Base-by-base conservation (phyloP, 1,140 invertebrate genomes). In the Tetragonula clypearis region DNA sequence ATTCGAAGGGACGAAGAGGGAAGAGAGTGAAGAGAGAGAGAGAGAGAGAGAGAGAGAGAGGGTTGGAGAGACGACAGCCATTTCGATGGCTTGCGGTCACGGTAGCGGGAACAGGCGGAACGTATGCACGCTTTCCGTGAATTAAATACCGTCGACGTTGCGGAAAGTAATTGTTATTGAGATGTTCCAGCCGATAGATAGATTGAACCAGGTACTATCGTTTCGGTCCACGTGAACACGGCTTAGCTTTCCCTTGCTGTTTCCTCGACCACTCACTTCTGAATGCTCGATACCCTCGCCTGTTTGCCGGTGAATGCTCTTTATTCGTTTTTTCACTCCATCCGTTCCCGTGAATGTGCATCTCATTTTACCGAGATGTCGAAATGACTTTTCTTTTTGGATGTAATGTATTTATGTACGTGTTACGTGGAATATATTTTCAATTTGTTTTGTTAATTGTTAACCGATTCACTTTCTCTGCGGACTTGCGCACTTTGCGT, bases 141-240 rank as follows among this genome's bases (percentile, higher is more conserved):
- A 77, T 77, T 65, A 65, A 77, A 77, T 73, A 72, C 30, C 30
- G 79, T n/a, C 26, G 53, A 69, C 26, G 66, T 30, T n/a, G 30
- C 55, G 55, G 49, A 26, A 49, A 80, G 60, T 49, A 79, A 78
- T 55, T 53, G 62, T 66, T 55, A 68, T 23, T 53, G 62, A 53
- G 30, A 79, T n/a, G 77, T 55, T 21, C 62, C 9, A 41, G 8
- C 15, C 17, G n/a, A 19, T 30, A 30, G 17, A 19, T 78, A 49
- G 15, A 79, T 53, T 6, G 12, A 21, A 68, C 1, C n/a, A 23
- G 41, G 17, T 9, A 35, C 49, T 30, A 53, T 55, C n/a, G 17
- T 55, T 55, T 35, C 62, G 41, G 26, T 66, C 9, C 41, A 17
- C 23, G 12, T 53, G 1, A 23, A 23, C 68, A 21, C 30, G 9